phyloP scores from a whole-genome alignment of 2,888 invertebrate genomes.

The Ennomos fuscantarius region DNA sequence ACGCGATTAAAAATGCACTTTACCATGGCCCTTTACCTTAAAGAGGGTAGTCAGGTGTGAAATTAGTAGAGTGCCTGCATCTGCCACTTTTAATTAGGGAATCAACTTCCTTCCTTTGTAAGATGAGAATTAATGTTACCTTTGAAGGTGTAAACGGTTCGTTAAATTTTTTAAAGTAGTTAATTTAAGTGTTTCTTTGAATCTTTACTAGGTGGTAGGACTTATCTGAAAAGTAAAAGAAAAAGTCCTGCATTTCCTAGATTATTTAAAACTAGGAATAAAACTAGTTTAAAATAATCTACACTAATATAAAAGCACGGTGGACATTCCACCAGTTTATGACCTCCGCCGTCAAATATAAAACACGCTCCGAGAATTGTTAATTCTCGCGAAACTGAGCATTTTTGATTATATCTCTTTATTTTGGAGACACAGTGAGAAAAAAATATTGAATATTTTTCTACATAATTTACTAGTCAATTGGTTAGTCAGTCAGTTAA shows the following conservation, averaged over 20 bases:
- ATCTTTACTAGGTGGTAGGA: too few relatives aligned
- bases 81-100: slow-evolving; percentile 60
- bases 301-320: slow-evolving; percentile 54
- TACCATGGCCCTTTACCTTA: slow-evolving; percentile 50
- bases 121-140: slow-evolving; percentile 45
- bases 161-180: slow-evolving; percentile 42
- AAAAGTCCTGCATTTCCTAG: too few relatives aligned
- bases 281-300: slow-evolving; percentile 36
- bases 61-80: slow-evolving; percentile 65
- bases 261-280: slow-evolving; percentile 30
- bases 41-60: slow-evolving; percentile 62
- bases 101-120: slow-evolving; percentile 50
- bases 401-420: slow-evolving; percentile 73
- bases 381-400: slow-evolving; percentile 73
- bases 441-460: slow-evolving; percentile 1
- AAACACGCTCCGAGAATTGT: slow-evolving; percentile 77
- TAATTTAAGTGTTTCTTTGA: too few relatives aligned
- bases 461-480: too few relatives aligned
- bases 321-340: slow-evolving; percentile 62
- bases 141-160: slow-evolving; percentile 52
- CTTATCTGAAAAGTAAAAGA: too few relatives aligned
- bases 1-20: slow-evolving; percentile 58
- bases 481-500: too few relatives aligned
- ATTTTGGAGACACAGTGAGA: slow-evolving; percentile 49
- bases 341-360: slow-evolving; percentile 65